phyloP scores from a whole-genome alignment of 2,113 vertebrate genomes.

The Elanoides forficatus region DNA sequence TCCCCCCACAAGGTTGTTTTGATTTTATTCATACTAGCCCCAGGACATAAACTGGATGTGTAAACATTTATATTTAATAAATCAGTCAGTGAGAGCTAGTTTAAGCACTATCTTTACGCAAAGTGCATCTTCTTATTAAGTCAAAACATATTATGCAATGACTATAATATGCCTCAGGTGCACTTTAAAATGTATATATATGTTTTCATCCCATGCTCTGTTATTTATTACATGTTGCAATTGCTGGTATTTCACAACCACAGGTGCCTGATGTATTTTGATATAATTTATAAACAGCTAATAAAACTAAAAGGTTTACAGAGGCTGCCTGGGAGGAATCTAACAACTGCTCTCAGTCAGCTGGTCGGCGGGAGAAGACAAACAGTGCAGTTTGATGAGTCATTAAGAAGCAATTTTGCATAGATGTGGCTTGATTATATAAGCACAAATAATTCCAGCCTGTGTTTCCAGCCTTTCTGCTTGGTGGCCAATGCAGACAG shows the following conservation, averaged over 20 bases:
- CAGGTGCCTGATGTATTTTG: background rate
- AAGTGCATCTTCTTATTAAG: constrained; percentile 49
- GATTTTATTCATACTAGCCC: background rate
- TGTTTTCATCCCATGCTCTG: background rate
- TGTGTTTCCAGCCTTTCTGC: background rate
- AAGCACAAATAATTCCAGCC: background rate
- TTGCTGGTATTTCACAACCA: background rate
- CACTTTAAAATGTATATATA: constrained; percentile 29
- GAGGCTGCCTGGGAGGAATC: constrained; percentile 19
- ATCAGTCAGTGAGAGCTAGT: background rate
- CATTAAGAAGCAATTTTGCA: constrained; percentile 41
- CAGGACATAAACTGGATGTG: background rate
- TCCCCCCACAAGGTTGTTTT: background rate
- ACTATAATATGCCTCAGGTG: constrained; percentile 14
- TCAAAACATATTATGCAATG: constrained; percentile 31
- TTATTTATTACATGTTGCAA: background rate
- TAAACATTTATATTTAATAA: constrained; percentile 55
- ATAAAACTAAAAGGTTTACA: constrained; percentile 33
- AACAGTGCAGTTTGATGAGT: background rate
- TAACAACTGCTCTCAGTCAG: constrained; percentile 35
- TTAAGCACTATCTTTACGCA: background rate
- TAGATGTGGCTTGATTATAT: constrained; percentile 6
- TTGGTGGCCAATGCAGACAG: background rate
- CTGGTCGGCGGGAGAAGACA: background rate
- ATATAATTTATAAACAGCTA: constrained; percentile 49